Evolutionary conservation across 2,113 vertebrate genomes (phyloP), one percentile per base, ranked within the genome.

Genomic region (Neogobius melanostomus): DNA sequence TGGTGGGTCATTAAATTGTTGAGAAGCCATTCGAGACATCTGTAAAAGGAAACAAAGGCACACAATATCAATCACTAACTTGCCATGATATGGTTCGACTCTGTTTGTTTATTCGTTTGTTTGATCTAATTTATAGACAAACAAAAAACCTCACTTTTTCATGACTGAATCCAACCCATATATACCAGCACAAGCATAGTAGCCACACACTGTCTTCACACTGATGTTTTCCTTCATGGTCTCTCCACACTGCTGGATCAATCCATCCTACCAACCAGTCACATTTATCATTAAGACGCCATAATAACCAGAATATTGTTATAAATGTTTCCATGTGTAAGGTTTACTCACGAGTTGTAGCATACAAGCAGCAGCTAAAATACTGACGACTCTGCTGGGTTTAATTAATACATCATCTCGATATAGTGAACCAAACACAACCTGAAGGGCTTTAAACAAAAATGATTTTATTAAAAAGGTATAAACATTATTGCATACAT

Each of bases 1-100:
- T 98, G 98, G 84, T 98, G 96, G 10, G 97, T 99, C 98, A 99
- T 99, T 71, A 99, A 89, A 88, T 99, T 99, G 86, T 97, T 97
- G 67, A 98, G 93, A 77, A 99, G 98, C 98, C 97, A 99, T 74
- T 98, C 97, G 60, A 98, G 94, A 90, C 97, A 99, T 91, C 97
- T 99, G 66, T 9, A 76, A 62, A 67, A 65, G 6, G 68, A 6
- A 75, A n/a, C 14, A 42, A 70, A 79, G 0, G 64, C 6, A 83
- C 6, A 52, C 11, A 36, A 12, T 6, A 49, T 50, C 36, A 14
- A 8, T 2, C 7, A 54, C 7, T 7, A 28, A 6, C 45, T 6
- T 12, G 7, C 4, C 8, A 4, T 28, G 6, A 7, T 64, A 46
- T 42, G 12, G 56, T 5, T n/a, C 48, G 17, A 54, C 28, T 50